Conservation (phyloP, 2,113 vertebrate species). For the Nibea albiflora region DNA sequence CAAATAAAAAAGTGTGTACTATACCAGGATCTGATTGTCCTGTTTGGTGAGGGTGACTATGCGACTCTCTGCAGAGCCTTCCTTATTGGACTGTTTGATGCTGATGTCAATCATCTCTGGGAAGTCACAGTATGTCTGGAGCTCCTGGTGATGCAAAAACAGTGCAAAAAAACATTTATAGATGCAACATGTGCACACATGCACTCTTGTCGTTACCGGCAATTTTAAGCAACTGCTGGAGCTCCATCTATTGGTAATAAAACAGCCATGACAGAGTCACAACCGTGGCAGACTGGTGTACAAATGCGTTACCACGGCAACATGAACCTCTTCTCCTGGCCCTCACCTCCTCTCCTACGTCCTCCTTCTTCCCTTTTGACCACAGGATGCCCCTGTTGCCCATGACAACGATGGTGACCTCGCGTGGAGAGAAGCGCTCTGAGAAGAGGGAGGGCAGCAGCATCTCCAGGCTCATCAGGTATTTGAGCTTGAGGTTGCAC, state of each 20-base stretch:
- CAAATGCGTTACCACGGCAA: constrained; percentile 11
- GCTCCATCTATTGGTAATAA: constrained; percentile 52
- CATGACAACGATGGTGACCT: constrained; percentile 90
- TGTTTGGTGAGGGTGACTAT: constrained; percentile 95
- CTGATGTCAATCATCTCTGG: constrained; percentile 96
- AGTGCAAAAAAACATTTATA: background rate
- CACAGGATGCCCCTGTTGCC: constrained; percentile 95
- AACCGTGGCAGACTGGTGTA: background rate
- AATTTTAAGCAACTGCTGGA: constrained; percentile 17
- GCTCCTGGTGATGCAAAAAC: constrained; percentile 83
- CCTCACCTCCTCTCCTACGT: constrained; percentile 78
- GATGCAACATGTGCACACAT: background rate
- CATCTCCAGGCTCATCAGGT: constrained; percentile 95
- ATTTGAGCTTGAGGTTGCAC: constrained; percentile 95
- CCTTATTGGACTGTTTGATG: constrained; percentile 94
- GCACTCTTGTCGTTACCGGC: background rate
- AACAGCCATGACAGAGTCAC: background rate
- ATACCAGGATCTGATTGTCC: constrained; percentile 93
- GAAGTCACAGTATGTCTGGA: constrained; percentile 96
- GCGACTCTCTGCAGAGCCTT: constrained; percentile 91
- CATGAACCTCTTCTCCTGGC: background rate
- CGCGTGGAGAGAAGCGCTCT: constrained; percentile 88
- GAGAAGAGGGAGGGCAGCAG: constrained; percentile 92
- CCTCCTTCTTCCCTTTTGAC: constrained; percentile 85
- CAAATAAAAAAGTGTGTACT: constrained; percentile 8